Evolutionary conservation across 2,888 invertebrate genomes (phyloP), one percentile per base, ranked within the genome.

Genomic region (Conops quadrifasciatus): DNA sequence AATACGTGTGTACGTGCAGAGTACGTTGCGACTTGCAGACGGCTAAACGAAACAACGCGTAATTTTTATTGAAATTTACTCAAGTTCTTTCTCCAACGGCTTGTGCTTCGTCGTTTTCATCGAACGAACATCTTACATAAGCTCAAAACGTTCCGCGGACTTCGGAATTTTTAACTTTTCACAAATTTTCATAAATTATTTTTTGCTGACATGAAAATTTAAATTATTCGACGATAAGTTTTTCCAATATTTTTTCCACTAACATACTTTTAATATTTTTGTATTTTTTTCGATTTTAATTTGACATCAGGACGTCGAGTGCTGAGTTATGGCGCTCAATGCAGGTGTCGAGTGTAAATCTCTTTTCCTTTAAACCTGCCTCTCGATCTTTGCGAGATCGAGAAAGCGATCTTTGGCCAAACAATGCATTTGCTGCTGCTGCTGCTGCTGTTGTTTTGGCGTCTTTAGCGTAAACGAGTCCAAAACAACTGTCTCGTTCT

Each of bases 171-270:
- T 30, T 7, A 26, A 47, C 45, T 45, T 45, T 26, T 47, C 45
- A 47, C 47, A 15, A 47, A 47, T 63, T 63, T 45, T 26, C 47
- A 63, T 26, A 26, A 63, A 26, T 30, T 59, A 26, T 15, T 26
- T 56, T 24, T 47, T 63, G 47, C 47, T 36, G 63, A 63, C 63
- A 63, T 47, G 47, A 63, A 63, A 63, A 63, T 63, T 63, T 63
- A 58, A 58, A 58, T 26, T 58, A 58, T 58, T 58, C 16, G 16
- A 58, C 11, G 58, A 2, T 16, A 45, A 63, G n/a, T 47, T 63
- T 47, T 63, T 36, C 43, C 15, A 26, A 26, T 63, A 24, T 63
- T 11, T 47, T 21, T 47, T 47, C 3, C 19, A 62, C 13, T 0
- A 5, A 3, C 26, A 21, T 2, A 45, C 26, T 45, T 63, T 63